Evolutionary conservation across 2,113 vertebrate genomes (phyloP), one percentile per base, ranked within the genome.

Genomic region (Poeciliopsis prolifica): DNA sequence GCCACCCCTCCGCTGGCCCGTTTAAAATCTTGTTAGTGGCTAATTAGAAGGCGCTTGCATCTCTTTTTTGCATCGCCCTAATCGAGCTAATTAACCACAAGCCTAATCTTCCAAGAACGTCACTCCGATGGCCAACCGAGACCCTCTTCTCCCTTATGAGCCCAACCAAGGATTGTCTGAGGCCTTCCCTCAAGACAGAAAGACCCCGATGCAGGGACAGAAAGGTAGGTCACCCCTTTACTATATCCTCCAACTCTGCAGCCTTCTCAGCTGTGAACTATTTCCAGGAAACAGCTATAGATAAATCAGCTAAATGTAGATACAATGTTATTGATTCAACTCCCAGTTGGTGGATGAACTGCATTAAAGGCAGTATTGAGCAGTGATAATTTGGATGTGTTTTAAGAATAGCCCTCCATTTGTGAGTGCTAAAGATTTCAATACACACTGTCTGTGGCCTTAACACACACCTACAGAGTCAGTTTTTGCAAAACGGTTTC

Each of bases 11-110:
- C 62, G 58, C 87, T 93, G 91, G 92, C 91, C 91, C 86, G 80
- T 93, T 95, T 92, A 85, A 92, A 94, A 94, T 93, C 91, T 93
- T 77, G 90, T 94, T 94, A 93, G 90, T 86, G 88, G 89, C 91
- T 94, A 94, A 95, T 95, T 95, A 93, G 94, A 94, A 89, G 86
- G 68, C 72, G 83, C 90, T 90, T 85, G 87, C 82, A 77, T 91
- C 90, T 91, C 86, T 86, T 91, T 90, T 87, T 90, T 89, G 87
- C 89, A 76, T 92, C 80, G 68, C 86, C 85, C 88, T 93, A 93
- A 94, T 93, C 90, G 88, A 86, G 86, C 89, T 94, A 94, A 94
- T 94, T 93, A 92, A 91, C 88, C 80, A 74, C 89, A 79, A 87
- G 86, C 86, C 81, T 91, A 93, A 94, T 93, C 92, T 94, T 91